These are phyloP conservation scores for Poecilia gillii DNA, from an alignment of 2,797 vertebrate genomes.

Conservation along the genomic window DNA sequence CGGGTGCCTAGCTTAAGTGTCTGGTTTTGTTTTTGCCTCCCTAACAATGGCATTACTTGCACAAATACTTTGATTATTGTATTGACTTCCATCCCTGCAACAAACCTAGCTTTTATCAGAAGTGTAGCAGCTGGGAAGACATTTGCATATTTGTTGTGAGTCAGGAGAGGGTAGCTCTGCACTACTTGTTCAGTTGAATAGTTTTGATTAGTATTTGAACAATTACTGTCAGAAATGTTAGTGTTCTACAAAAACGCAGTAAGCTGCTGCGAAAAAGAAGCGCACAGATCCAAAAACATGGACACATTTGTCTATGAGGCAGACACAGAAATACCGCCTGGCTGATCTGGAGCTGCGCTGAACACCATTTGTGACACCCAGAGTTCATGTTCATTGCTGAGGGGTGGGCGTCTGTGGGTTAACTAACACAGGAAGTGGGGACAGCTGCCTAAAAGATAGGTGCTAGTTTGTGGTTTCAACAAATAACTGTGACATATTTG, in stretches of 20 bases:
- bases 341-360: slow-evolving; percentile 5
- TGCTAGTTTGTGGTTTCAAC: slow-evolving; percentile 66
- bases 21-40: slow-evolving; percentile 68
- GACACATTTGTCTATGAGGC: neutral
- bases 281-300: slow-evolving; percentile 5
- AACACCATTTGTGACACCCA: slow-evolving; percentile 15
- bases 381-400: slow-evolving; percentile 33
- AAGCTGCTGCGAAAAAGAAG: slow-evolving; percentile 2
- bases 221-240: slow-evolving; percentile 33
- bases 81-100: slow-evolving; percentile 55
- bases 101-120: slow-evolving; percentile 75
- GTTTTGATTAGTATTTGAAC: slow-evolving; percentile 21
- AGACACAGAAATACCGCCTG: neutral
- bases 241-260: slow-evolving; percentile 45
- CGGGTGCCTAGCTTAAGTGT: slow-evolving; percentile 64
- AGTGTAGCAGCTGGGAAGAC: slow-evolving; percentile 67
- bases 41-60: slow-evolving; percentile 64
- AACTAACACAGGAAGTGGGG: slow-evolving; percentile 77
- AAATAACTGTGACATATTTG: slow-evolving; percentile 69
- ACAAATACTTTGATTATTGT: slow-evolving; percentile 72
- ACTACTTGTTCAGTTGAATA: slow-evolving; percentile 60
- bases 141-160: slow-evolving; percentile 69
- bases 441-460: slow-evolving; percentile 69
- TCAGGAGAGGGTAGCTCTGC: slow-evolving; percentile 61
- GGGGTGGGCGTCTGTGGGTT: slow-evolving; percentile 58